Base-by-base conservation (phyloP, 2,797 vertebrate species). In the Peromyscus eremicus region DNA sequence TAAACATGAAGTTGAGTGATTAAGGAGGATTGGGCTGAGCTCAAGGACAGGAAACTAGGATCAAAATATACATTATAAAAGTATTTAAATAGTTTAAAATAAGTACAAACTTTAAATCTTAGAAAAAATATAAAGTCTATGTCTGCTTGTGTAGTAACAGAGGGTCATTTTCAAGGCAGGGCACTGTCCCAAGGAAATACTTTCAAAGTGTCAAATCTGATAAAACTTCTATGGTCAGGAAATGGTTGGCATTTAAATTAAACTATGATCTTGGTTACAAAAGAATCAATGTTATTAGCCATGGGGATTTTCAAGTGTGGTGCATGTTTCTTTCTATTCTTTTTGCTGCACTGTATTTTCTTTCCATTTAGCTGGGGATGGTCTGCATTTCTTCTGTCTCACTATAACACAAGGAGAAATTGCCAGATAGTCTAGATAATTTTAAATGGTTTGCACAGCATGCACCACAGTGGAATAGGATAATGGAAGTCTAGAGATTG, bases 361-460 rank as follows among this genome's bases (percentile, higher is more conserved):
- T 76, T 91, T 75, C 34, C 27, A 60, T 46, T 94, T 85, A 82
- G 46, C 55, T n/a, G 71, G 37, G 88, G 2, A 85, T 70, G 17
- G 14, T 16, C 62, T 75, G 49, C 3, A 8, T 76, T n/a, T 73
- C 83, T 84, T 84, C 43, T 11, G 1, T n/a, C 85, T 91, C 88
- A 60, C 71, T 89, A 16, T 25, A 82, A 43, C 46, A n/a, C 10
- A 68, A 46, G 87, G 90, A 84, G 60, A 40, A n/a, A 70, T 86
- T 52, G 64, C 32, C 64, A 86, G 43, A 34, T 62, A 62, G 49
- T 82, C 55, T 16, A 37, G 34, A 16, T 77, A 70, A 95, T 87
- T n/a, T 29, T 94, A 86, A 94, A 87, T 80, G 13, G 40, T 95
- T 89, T 64, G 70, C 29, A 83, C 66, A 95, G 60, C 40, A 81